Percentiles rank a stretch among this genome's conserved stretches.
phyloP scores from a whole-genome alignment of 2,113 vertebrate genomes.

The Colossoma macropomum region DNA sequence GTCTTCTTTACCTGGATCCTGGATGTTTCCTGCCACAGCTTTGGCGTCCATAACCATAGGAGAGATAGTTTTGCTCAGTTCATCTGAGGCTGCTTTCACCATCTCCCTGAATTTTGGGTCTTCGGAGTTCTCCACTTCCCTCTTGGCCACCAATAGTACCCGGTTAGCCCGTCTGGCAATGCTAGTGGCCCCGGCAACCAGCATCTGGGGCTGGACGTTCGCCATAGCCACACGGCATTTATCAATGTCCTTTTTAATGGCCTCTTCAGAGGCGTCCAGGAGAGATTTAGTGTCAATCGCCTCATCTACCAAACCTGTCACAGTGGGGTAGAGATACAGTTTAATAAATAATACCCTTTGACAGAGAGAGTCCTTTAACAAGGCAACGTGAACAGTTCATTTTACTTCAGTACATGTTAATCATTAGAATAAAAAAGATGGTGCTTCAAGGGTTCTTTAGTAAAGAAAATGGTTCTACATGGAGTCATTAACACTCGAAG shows the following conservation, averaged over 20 bases:
- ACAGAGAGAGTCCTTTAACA: neutral
- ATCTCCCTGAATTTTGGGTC: conserved; percentile 95
- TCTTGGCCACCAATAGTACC: conserved; percentile 93
- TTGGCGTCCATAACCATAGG: conserved; percentile 99
- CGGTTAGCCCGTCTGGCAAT: conserved; percentile 96
- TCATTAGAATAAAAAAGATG: too few species aligned
- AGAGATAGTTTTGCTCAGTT: conserved; percentile 94
- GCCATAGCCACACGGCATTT: conserved; percentile 98
- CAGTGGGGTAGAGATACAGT: neutral
- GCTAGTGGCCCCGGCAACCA: conserved; percentile 97
- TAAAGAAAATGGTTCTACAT: too few species aligned
- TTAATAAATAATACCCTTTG: neutral
- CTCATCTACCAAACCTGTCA: conserved; percentile 92
- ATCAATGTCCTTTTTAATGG: conserved; percentile 98
- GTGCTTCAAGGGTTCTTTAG: too few species aligned
- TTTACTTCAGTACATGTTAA: neutral
- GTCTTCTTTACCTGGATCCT: conserved; percentile 87
- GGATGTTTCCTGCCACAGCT: conserved; percentile 96
- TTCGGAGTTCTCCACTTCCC: conserved; percentile 97
- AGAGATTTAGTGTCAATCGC: conserved; percentile 98
- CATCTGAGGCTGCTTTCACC: conserved; percentile 93
- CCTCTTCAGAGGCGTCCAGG: conserved; percentile 96
- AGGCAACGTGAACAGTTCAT: neutral
- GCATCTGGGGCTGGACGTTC: conserved; percentile 97
- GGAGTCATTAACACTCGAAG: too few species aligned